Base-by-base conservation (phyloP, 2,888 invertebrate species). In the Heliconius charithonia region DNA sequence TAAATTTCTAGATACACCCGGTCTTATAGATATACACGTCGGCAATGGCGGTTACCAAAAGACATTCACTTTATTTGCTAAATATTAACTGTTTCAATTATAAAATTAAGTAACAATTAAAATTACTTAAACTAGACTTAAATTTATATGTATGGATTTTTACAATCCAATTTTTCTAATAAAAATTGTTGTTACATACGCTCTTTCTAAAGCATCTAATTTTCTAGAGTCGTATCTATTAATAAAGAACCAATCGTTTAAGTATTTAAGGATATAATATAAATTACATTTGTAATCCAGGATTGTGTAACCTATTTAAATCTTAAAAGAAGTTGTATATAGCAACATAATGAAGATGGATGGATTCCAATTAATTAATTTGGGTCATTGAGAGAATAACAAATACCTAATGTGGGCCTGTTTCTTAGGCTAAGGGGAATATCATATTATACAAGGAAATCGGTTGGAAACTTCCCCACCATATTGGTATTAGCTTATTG, bases 301-400 rank as follows among this genome's bases (percentile, higher is more conserved):
- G 45, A 73, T 32, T 45, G 69, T 69, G 69, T 74, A 79, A 70
- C 67, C 70, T 56, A 56, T 71, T 71, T 78, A 79, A 79, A 80
- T 74, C 72, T 59, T 75, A 79, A 79, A n/a, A 69, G 71, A 67
- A 51, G 75, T 45, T 76, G n/a, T 73, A 59, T 79, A 79, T 27
- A 81, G 56, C 66, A 80, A 76, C 76, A 69, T 78, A 83, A 82
- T 80, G 74, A 79, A 79, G 79, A 80, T 80, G 56, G 79, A 80
- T 79, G 3, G 29, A 73, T 51, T 80, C 74, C 59, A 79, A 78
- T 81, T 81, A 82, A 80, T 80, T 80, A 75, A 37, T 73, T 70
- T 71, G 37, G 66, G 41, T 16, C 69, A 69, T 41, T 69, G 25
- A 69, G 56, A n/a, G 59, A 72, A 32, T 32, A n/a, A 22, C n/a